These are phyloP conservation scores for Scaeva pyrastri DNA, from an alignment of 2,888 invertebrate genomes.

Conservation along the genomic window DNA sequence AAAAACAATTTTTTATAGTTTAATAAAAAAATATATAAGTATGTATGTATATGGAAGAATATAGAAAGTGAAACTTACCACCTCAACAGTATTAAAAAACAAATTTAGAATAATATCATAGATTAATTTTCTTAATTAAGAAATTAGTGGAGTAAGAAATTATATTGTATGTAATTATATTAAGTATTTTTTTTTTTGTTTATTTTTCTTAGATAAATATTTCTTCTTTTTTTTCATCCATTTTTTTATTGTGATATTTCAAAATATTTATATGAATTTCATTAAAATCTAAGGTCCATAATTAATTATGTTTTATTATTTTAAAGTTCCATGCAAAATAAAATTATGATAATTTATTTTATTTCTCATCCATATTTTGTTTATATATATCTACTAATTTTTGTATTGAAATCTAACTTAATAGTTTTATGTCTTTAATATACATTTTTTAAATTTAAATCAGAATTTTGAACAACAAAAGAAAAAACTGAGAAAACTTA, in stretches of 20 bases:
- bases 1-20: background rate
- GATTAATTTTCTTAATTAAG: background rate
- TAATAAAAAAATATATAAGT: slow-evolving; percentile 16
- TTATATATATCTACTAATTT: background rate
- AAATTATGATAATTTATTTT: background rate
- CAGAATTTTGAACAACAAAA: too few species aligned
- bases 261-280: slow-evolving; percentile 36
- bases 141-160: background rate
- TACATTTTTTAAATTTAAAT: too few species aligned
- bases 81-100: slow-evolving; percentile 57
- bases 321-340: slow-evolving; percentile 7
- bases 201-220: slow-evolving; percentile 42
- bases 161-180: background rate
- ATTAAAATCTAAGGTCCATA: slow-evolving; percentile 18
- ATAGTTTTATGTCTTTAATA: too few species aligned
- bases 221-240: slow-evolving; percentile 33
- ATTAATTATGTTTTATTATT: background rate
- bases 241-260: slow-evolving; percentile 45
- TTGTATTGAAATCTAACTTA: too few species aligned
- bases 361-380: background rate
- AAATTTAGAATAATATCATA: slow-evolving; percentile 9
- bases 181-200: background rate
- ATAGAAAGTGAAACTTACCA: background rate
- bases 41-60: too few species aligned
- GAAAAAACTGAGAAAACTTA: too few species aligned